These are phyloP conservation scores for Urocyon cinereoargenteus DNA, from an alignment of 2,797 vertebrate genomes.

Conservation along the genomic window DNA sequence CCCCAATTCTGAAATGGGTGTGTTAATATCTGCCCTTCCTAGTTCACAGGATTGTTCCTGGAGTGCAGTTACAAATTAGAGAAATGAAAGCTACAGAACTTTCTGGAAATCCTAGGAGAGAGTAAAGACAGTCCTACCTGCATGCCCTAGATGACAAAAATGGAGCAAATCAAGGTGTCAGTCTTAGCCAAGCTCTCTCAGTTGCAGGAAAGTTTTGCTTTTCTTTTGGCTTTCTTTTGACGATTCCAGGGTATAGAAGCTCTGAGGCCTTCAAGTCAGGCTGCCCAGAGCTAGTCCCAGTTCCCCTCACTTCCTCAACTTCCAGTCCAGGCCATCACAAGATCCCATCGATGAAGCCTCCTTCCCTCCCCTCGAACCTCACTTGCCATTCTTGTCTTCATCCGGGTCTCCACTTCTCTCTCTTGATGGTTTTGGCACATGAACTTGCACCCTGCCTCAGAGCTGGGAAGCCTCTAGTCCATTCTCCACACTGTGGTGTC, in stretches of 20 bases:
- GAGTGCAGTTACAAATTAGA: background rate
- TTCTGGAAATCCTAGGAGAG: background rate
- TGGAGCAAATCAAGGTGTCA: background rate
- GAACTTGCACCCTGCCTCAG: background rate
- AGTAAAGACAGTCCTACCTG: background rate
- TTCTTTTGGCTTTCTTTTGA: background rate
- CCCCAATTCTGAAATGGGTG: background rate
- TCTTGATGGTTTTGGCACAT: background rate
- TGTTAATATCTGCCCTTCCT: background rate
- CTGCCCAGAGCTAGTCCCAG: background rate
- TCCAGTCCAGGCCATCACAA: background rate
- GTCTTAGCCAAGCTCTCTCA: background rate
- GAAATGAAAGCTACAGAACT: background rate
- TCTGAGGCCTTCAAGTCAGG: background rate
- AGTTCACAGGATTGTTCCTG: background rate
- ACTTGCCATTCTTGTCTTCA: background rate
- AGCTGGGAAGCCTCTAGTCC: background rate
- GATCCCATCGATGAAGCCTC: background rate
- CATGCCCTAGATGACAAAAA: background rate
- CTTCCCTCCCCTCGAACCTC: background rate
- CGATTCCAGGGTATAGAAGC: background rate
- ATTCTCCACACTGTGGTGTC: background rate
- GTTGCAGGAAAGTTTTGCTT: background rate
- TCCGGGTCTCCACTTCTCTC: background rate
- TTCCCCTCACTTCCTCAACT: background rate